Conservation (phyloP, 1,140 invertebrate species). For the Euwallacea similis region DNA sequence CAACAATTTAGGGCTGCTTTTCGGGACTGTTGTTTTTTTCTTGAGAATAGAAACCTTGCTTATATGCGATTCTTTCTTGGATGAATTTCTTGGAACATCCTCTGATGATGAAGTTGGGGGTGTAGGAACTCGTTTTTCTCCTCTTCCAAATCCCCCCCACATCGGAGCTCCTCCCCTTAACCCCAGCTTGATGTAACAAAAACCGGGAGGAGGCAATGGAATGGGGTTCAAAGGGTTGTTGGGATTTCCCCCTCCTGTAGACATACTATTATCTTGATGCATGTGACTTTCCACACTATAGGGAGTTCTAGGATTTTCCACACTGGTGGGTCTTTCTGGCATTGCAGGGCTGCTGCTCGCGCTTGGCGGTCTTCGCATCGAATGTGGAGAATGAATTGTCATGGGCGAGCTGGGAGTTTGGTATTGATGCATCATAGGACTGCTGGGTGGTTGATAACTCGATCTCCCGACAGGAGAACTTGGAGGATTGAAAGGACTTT, state of each 20-base stretch:
- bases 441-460: constrained; percentile 61
- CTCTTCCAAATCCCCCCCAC: constrained; percentile 58
- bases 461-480: constrained; percentile 68
- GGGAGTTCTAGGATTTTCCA: constrained; percentile 61
- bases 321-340: constrained; percentile 61
- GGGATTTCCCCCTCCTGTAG: constrained; percentile 43
- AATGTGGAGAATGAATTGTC: constrained; percentile 62
- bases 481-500: constrained; percentile 54
- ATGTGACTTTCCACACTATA: constrained; percentile 38
- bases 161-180: constrained; percentile 73
- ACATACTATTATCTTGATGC: constrained; percentile 30
- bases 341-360: constrained; percentile 59
- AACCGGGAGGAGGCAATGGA: constrained; percentile 55
- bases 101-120: constrained; percentile 27
- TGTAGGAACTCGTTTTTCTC: constrained; percentile 50
- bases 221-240: constrained; percentile 60
- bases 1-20: constrained; percentile 56
- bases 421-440: constrained; percentile 59
- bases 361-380: constrained; percentile 59
- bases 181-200: constrained; percentile 63
- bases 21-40: constrained; percentile 56
- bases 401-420: constrained; percentile 60
- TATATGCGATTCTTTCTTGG: constrained; percentile 57
- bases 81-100: not conserved
- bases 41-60: constrained; percentile 62